Base-by-base conservation (phyloP, 2,888 invertebrate species). In the Gasteruption jaculator region DNA sequence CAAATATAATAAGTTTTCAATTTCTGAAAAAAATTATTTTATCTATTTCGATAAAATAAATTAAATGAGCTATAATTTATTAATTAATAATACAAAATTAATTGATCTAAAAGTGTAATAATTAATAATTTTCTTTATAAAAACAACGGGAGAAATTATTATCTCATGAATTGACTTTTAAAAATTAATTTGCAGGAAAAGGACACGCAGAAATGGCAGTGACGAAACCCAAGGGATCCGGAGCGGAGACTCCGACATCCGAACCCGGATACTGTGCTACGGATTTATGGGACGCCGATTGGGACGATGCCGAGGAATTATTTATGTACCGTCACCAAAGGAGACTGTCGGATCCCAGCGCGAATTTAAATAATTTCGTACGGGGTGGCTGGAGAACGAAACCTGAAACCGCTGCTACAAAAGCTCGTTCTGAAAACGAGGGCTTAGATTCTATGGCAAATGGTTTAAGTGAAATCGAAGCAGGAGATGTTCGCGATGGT, bases 121-220 rank as follows among this genome's bases (percentile, higher is more conserved):
- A n/a, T n/a, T n/a, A n/a, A n/a, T n/a, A n/a, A n/a, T n/a, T n/a
- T n/a, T n/a, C n/a, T n/a, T 12, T 5, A 22, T 43, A n/a, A 14
- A 21, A 24, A 14, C 26, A 31, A 3, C 2, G 10, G 20, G 20
- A 31, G 14, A 31, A 31, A 31, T 31, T 31, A 3, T n/a, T n/a
- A n/a, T n/a, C n/a, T n/a, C n/a, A n/a, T n/a, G n/a, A n/a, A n/a
- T n/a, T n/a, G n/a, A n/a, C n/a, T n/a, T n/a, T n/a, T n/a, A n/a
- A n/a, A n/a, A n/a, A n/a, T n/a, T n/a, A n/a, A n/a, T 34, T 38
- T 38, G 7, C 19, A 69, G 69, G 69, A 11, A 95, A 94, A 75
- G 92, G 91, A 0, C 91, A 93, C 74, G 96, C 96, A 0, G 96
- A 99, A 76, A 94, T 97, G 90, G 95, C 95, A 1, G 91, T 92